Base-by-base conservation (phyloP, 64 coral and sea anemone genomes). In the Actinia equina region DNA sequence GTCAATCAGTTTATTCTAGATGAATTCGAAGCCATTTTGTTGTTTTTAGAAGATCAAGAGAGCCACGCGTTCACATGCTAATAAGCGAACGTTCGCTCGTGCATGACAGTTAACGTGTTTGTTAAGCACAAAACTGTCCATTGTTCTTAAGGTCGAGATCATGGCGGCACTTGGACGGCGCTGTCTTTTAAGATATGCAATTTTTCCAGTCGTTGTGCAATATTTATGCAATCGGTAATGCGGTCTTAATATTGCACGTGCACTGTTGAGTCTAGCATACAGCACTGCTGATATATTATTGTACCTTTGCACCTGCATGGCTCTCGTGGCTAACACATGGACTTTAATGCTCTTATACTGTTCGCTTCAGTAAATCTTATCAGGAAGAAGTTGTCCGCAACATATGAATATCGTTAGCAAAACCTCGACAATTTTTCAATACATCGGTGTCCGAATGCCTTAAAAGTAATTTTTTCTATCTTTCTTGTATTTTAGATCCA, bases 21-120 rank as follows among this genome's bases (percentile, higher is more conserved):
- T 27, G 23, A 26, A 10, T 41, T 74, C 2, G 9, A 74, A 14
- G 41, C 23, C 69, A 81, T 44, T 81, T 49, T 49, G 78, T 81
- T 81, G 78, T 81, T 81, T 52, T 52, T 20, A 81, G 49, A 81
- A 81, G 43, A 78, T 78, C 76, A 78, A 81, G 49, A 52, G 52
- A 85, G 83, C 83, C 83, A 85, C 83, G 83, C 83, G 83, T 85
- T 60, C 59, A n/a, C 7, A 61, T 85, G 83, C 55, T 85, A 85
- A 85, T 59, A 59, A 85, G 55, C 3, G 22, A 37, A 41, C 27
- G 83, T 53, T 85, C 83, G 83, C 83, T 85, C 83, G 83, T 60
- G 83, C 83, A 63, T 58, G 78, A 52, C 42, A 52, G 43, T 52
- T 81, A 49, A 81, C 42, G 78, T 81, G 78, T 81, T 81, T 81